Evolutionary conservation across 2,113 vertebrate species (phyloP).

Genomic region (Petrocephalus microphthalmus): DNA sequence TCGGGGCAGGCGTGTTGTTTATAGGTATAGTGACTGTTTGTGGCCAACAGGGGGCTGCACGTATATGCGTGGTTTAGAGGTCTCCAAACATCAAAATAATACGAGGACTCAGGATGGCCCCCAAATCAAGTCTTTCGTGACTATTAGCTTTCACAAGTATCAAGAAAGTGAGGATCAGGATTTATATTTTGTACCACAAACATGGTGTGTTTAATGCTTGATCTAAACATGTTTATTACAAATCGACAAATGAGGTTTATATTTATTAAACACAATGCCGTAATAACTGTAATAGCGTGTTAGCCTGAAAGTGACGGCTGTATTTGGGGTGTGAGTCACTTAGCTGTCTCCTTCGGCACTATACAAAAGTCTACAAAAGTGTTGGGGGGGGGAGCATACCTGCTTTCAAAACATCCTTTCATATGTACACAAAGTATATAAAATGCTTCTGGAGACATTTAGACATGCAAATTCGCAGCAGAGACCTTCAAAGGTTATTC

Average conservation of each 20-base stretch:
- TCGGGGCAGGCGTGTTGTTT: not conserved
- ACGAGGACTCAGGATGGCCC: too few species aligned
- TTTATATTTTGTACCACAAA: not conserved
- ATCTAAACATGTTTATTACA: not conserved
- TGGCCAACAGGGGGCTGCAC: not conserved
- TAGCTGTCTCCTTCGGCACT: not conserved
- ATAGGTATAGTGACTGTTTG: too few species aligned
- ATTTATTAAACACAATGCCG: not conserved
- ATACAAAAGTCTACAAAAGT: not conserved
- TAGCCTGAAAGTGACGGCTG: not conserved
- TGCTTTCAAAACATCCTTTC: slow-evolving; percentile 11
- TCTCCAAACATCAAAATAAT: not conserved
- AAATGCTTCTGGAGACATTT: not conserved
- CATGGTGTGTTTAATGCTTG: not conserved
- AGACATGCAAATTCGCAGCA: not conserved
- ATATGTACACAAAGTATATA: slow-evolving; percentile 3
- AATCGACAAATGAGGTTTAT: not conserved
- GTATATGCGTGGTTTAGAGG: not conserved
- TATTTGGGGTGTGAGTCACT: not conserved
- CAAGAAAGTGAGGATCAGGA: too few species aligned
- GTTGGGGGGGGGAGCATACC: not conserved
- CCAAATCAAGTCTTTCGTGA: too few species aligned
- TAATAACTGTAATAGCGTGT: not conserved
- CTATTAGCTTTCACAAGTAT: too few species aligned
- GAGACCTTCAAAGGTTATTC: slow-evolving; percentile 15